Evolutionary conservation across 2,888 invertebrate species (phyloP), one percentile per base, ranked within the genome.

Genomic region (Microdon myrmicae): DNA sequence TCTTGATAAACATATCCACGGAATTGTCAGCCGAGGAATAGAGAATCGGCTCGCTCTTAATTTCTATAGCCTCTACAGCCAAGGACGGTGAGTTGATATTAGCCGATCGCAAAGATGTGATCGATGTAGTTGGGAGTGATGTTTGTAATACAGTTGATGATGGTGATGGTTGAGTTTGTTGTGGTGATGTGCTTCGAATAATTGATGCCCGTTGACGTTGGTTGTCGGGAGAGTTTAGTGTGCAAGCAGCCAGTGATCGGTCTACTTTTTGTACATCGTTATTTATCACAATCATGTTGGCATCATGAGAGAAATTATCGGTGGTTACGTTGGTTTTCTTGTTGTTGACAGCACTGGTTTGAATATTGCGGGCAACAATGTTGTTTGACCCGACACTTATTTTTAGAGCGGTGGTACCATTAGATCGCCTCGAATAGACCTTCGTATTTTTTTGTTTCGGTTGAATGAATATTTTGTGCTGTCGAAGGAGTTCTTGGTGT

Each of bases 1-100:
- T 78, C 51, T 78, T 78, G 53, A 78, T 78, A 69, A 78, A 74
- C 77, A 78, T 78, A 58, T 78, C 77, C 69, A 78, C 78, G 66
- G 77, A 78, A 67, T 78, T 78, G 67, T 78, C 78, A 58, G 75
- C 77, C 37, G 77, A 76, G 28, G 75, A 78, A 67, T 78, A 78
- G 22, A 78, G 73, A 75, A 78, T 78, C 69, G 77, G 77, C 71
- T 78, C 77, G 23, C 75, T 73, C 71, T 78, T 78, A 17, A 77
- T 76, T 43, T 75, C 76, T 37, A 64, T 53, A 68, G 78, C 78
- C 53, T 78, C 73, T 17, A 78, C 76, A 68, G 77, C 77, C 73
- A 77, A 72, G 73, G 78, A 77, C 74, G 77, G 78, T 72, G 77
- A 78, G 68, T 53, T 64, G 51, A 58, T 56, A 58, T 64, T 64